phyloP scores from a whole-genome alignment of 2,888 invertebrate genomes.

The Heliconius erato region DNA sequence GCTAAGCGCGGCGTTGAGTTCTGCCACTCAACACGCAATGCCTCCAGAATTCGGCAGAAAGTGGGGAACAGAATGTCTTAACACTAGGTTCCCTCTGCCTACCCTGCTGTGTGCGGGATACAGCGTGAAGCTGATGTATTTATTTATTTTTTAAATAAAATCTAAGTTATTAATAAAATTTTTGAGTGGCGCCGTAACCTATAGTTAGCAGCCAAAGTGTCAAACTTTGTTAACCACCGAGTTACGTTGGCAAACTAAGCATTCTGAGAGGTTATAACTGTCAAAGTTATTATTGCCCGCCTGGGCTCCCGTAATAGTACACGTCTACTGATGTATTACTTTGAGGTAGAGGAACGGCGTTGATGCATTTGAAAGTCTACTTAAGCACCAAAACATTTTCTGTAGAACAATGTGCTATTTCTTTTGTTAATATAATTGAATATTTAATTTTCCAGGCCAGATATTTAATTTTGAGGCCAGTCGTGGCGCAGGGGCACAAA shows the following conservation, averaged over 20 bases:
- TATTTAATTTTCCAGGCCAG: too few species aligned
- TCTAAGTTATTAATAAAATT: constrained; percentile 47
- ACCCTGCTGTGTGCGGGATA: too few species aligned
- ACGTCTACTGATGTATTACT: constrained; percentile 52
- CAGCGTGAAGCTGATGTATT: too few species aligned
- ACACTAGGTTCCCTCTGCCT: too few species aligned
- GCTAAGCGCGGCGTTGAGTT: too few species aligned
- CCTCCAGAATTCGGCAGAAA: too few species aligned
- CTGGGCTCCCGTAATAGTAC: constrained; percentile 64
- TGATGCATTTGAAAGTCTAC: neutral
- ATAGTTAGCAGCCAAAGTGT: constrained; percentile 69
- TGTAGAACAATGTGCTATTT: neutral
- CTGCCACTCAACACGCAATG: too few species aligned
- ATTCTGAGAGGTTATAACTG: constrained; percentile 70
- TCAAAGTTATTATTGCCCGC: constrained; percentile 75
- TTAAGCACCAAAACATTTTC: neutral
- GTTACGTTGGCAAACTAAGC: constrained; percentile 65
- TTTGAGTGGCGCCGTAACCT: constrained; percentile 65
- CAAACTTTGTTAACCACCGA: constrained; percentile 71
- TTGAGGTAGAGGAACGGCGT: constrained; percentile 42
- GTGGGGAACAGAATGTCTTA: too few species aligned
- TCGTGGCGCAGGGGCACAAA: too few species aligned
- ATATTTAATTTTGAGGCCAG: too few species aligned
- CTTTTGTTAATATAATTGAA: too few species aligned
- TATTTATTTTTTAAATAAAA: too few species aligned